Conservation (phyloP, 2,113 vertebrate species). For the Henicopernis longicauda region DNA sequence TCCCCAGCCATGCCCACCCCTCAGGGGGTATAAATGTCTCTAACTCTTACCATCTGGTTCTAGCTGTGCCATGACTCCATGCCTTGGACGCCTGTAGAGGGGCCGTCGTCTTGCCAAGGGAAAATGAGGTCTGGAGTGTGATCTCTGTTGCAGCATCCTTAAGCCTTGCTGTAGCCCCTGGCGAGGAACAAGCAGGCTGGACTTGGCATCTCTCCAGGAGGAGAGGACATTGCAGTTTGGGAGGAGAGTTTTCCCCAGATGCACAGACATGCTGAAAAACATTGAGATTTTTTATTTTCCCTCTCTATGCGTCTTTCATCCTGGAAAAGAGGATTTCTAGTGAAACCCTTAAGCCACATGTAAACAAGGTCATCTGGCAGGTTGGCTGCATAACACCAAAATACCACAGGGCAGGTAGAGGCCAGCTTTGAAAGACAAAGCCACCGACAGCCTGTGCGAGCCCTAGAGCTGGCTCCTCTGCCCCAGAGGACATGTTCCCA, state of each 20-base stretch:
- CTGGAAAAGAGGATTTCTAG: not conserved
- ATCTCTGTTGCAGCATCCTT: not conserved
- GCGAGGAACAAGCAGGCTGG: not conserved
- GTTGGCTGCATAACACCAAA: not conserved
- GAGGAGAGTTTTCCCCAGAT: not conserved
- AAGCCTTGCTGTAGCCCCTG: not conserved
- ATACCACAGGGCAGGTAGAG: not conserved
- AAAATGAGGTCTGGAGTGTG: not conserved
- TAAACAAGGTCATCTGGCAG: not conserved
- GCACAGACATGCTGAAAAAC: not conserved
- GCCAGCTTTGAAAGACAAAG: not conserved
- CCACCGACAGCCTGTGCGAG: accelerated
- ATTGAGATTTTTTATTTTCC: not conserved
- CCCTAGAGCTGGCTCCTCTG: not conserved
- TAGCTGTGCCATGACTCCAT: not conserved
- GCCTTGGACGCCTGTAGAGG: not conserved
- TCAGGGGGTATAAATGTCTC: not conserved
- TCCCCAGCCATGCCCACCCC: not conserved
- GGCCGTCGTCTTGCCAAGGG: not conserved
- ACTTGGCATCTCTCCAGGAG: not conserved
- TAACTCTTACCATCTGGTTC: not conserved
- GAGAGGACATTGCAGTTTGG: not conserved
- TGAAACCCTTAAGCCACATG: not conserved
- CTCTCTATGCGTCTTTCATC: not conserved
- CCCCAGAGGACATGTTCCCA: not conserved